phyloP scores from a whole-genome alignment of 2,888 invertebrate genomes.

The Stenotaenia linearis region DNA sequence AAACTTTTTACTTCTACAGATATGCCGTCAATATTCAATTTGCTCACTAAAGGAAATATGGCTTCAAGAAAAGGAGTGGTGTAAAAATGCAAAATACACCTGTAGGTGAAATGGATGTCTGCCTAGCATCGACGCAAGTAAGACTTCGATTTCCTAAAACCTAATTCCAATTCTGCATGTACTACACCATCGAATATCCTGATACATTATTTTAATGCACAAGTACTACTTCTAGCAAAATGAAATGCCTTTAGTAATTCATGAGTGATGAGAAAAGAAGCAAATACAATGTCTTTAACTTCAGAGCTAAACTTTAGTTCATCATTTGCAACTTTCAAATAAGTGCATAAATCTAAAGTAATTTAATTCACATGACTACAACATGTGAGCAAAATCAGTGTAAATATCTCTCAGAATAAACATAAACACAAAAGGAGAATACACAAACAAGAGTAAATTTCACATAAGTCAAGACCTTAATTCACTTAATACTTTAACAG shows the following conservation, averaged over 20 bases:
- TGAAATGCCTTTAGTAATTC: background rate
- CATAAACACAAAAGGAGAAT: too few relatives aligned
- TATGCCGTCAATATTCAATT: conserved; percentile 4
- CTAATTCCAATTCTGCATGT: background rate
- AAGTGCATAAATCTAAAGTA: too few relatives aligned
- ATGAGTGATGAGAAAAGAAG: too few relatives aligned
- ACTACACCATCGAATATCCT: background rate
- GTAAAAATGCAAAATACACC: conserved; percentile 24
- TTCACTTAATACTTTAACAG: too few relatives aligned
- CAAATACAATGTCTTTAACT: too few relatives aligned
- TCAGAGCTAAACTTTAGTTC: too few relatives aligned
- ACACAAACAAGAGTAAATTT: too few relatives aligned
- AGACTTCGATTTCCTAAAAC: background rate
- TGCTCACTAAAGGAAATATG: conserved; percentile 1
- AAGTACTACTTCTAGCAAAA: background rate
- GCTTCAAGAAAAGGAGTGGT: background rate
- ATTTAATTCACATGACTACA: too few relatives aligned
- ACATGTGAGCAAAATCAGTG: too few relatives aligned
- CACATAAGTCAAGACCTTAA: too few relatives aligned
- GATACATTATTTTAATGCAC: background rate
- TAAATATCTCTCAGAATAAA: too few relatives aligned
- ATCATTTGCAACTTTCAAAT: too few relatives aligned
- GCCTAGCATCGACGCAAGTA: background rate
- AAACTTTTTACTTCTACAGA: background rate
- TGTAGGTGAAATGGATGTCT: background rate